Evolutionary conservation across 2,797 vertebrate species (phyloP), one percentile per base, ranked within the genome.

Genomic region (Otolemur crassicaudatus): DNA sequence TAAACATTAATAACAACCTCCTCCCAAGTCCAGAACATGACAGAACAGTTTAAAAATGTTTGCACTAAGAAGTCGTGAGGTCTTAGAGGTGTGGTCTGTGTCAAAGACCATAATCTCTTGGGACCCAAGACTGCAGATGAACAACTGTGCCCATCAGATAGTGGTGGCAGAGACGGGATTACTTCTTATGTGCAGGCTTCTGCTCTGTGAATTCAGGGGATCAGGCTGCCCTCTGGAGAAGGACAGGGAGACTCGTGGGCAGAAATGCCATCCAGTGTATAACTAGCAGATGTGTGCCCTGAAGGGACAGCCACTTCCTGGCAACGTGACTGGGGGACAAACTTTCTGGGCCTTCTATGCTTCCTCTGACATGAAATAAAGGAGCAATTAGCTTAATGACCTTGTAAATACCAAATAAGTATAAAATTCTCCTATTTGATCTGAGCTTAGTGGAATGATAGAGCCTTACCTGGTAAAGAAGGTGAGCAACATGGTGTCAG

Each of bases 331-430:
- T 61, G 58, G 43, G 43, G 3, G 43, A 7, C 34, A 87, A 87
- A 23, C 13, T 61, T 73, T 82, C 61, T 7, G 4, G 58, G 7
- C 1, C 60, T 87, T 92, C 25, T 60, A 46, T 67, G 5, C n/a
- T 92, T 87, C 49, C 34, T 95, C 90, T 90, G 25, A 17, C 84
- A 67, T 37, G 25, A 94, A 87, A 76, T 83, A 93, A 22, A 80
- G 34, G 37, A 83, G 22, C 23, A 70, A 60, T 87, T 95, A 63
- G 69, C 56, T 85, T 73, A 81, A 61, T 77, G 23, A 95, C 20
- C 82, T 95, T 70, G 27, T 17, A 69, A 88, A 95, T 76, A 4
- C 31, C 23, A 43, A 34, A 7, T 37, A 65, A 7, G 6, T 77
- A 53, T 91, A 83, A 93, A 86, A 53, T 79, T 86, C 65, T 95